phyloP scores from a whole-genome alignment of 2,797 vertebrate genomes.

The Leucoraja ocellata region DNA sequence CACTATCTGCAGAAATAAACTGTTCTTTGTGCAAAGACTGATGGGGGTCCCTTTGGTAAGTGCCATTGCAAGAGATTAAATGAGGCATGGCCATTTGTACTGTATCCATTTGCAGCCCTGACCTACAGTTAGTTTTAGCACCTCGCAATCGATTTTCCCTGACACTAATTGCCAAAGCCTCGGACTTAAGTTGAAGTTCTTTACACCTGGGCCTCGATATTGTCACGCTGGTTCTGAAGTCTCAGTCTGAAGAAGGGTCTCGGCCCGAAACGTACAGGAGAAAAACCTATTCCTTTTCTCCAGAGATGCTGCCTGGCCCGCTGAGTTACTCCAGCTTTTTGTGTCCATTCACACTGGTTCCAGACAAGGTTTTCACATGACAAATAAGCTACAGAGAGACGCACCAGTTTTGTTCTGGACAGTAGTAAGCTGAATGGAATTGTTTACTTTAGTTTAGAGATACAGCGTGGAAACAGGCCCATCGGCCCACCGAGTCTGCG shows the following conservation, averaged over 20 bases:
- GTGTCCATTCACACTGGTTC: neutral
- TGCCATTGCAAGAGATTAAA: slow-evolving; percentile 16
- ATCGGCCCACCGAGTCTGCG: too few species aligned
- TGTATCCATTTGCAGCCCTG: slow-evolving; percentile 16
- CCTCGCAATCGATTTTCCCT: slow-evolving; percentile 21
- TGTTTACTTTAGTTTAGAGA: too few species aligned
- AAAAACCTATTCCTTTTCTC: too few species aligned
- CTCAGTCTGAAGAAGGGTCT: too few species aligned
- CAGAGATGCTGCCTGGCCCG: too few species aligned
- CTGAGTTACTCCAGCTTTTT: too few species aligned
- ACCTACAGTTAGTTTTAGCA: neutral
- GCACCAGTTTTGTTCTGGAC: neutral
- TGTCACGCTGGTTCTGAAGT: neutral
- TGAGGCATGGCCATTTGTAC: slow-evolving; percentile 11
- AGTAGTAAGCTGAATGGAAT: too few species aligned
- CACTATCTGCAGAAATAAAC: neutral
- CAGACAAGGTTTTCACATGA: neutral
- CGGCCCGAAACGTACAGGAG: too few species aligned
- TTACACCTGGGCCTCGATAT: neutral
- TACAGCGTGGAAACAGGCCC: too few species aligned
- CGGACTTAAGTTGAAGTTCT: neutral
- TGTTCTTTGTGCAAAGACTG: neutral
- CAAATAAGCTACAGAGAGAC: too few species aligned
- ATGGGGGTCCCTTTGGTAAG: neutral
- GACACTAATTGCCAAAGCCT: slow-evolving; percentile 20